phyloP scores from a whole-genome alignment of 2,113 vertebrate genomes.

The Ovibos moschatus region DNA sequence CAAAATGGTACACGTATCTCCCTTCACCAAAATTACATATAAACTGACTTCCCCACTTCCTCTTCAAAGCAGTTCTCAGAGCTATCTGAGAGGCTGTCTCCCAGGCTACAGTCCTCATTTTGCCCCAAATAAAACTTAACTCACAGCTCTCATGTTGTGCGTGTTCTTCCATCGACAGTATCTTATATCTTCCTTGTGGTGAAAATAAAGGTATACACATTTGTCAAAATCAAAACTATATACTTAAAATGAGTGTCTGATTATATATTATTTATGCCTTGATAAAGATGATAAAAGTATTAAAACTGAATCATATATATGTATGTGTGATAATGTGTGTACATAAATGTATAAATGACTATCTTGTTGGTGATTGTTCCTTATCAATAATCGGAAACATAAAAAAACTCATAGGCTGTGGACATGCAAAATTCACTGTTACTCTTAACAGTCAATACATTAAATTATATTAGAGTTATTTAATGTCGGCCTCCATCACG shows the following conservation, averaged over 20 bases:
- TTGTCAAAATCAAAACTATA: slow-evolving; percentile 1
- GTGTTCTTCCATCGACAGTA: not conserved
- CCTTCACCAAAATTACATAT: not conserved
- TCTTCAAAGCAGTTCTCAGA: not conserved
- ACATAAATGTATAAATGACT: not conserved
- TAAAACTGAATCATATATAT: not conserved
- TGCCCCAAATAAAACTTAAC: not conserved
- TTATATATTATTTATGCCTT: not conserved
- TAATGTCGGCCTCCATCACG: not conserved
- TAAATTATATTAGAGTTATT: not conserved
- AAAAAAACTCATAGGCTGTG: not conserved
- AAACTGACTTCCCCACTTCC: not conserved
- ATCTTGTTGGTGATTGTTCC: not conserved
- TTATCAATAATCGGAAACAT: not conserved
- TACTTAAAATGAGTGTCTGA: not conserved
- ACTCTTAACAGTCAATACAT: not conserved
- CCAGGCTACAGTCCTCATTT: not conserved
- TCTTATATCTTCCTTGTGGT: not conserved
- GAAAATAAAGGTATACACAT: not conserved
- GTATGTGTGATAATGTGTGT: not conserved
- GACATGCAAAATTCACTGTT: not conserved
- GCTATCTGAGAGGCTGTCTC: not conserved
- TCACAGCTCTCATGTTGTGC: not conserved
- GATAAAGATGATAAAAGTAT: not conserved
- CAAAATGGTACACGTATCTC: not conserved